Base-by-base conservation (phyloP, 37 sponge, comb jelly and placozoan genomes). In the Theonella swinhoei region DNA sequence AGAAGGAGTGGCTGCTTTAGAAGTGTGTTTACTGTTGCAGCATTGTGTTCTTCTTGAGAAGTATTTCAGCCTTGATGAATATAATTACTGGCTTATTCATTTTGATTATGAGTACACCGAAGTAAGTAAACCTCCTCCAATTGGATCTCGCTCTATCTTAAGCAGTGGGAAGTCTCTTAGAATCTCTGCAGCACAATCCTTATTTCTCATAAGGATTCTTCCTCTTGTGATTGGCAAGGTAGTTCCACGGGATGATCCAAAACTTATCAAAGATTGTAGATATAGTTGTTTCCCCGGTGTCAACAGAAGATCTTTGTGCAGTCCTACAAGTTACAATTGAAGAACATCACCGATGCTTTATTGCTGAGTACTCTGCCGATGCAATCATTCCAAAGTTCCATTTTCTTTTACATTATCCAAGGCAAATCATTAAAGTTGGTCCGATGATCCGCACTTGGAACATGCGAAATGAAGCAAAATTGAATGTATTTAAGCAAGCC, bases 221-320 rank as follows among this genome's bases (percentile, higher is more conserved):
- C 87, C 87, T 61, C 40, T 86, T 17, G 43, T 86, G 11, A 33
- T 86, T 26, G 87, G 79, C 36, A 80, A 86, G 23, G 42, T 30
- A 33, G 34, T 86, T 31, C 79, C 78, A 39, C 64, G 30, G 30
- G 41, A 68, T 70, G 64, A 86, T 68, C 25, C 66, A 24, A n/a
- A 74, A 76, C 3, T 60, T 84, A 17, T 22, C 38, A 1, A 76
- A 66, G 33, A 67, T 76, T 36, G 25, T 75, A 54, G 75, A 75
- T 3, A 64, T 84, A 29, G 17, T 40, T 22, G 8, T 84, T 26
- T 62, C 70, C 42, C 85, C 85, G 30, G 4, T 26, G 30, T 19
- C 35, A 7, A 38, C 76, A 28, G 39, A 11, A 68, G 77, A 75
- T 68, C 8, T 67, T 5, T 67, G 76, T 69, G 42, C 70, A 42